A percentile compares a stretch with the other conserved stretches of the same genome.
Evolutionary conservation across 2,113 vertebrate genomes (phyloP).

Genomic region (Madoqua kirkii): DNA sequence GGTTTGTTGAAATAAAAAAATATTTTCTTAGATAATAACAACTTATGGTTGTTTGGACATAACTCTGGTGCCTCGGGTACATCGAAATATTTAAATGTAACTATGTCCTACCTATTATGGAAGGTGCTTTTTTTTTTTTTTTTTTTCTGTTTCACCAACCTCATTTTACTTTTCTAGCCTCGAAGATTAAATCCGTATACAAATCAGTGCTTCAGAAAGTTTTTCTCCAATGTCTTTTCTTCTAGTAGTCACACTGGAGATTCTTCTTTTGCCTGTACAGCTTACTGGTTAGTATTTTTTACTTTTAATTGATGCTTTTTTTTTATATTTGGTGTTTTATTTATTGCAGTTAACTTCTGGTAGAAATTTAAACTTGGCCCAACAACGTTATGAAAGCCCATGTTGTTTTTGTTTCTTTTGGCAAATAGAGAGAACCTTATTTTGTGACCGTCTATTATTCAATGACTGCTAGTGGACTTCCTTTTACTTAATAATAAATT

Average conservation of each 20-base stretch:
- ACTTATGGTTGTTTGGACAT: background rate
- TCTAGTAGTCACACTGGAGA: constrained; percentile 70
- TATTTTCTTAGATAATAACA: background rate
- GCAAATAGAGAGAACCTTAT: background rate
- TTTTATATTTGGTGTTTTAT: background rate
- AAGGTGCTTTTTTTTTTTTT: constrained; percentile 1
- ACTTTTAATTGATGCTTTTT: constrained; percentile 7
- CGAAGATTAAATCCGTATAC: constrained; percentile 76
- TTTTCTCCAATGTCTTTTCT: constrained; percentile 66
- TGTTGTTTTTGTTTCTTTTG: background rate
- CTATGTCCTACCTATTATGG: background rate
- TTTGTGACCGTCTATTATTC: background rate
- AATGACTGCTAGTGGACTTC: background rate
- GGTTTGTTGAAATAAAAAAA: constrained; percentile 81
- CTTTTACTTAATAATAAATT: background rate
- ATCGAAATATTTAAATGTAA: background rate
- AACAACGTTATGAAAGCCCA: background rate
- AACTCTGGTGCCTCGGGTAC: background rate
- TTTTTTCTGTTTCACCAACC: constrained; percentile 41
- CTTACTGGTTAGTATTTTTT: constrained; percentile 79
- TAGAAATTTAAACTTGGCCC: constrained; percentile 32
- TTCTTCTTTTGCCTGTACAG: constrained; percentile 68
- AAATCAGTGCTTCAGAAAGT: constrained; percentile 72
- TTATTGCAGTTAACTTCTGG: constrained; percentile 27
- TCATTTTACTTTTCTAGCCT: constrained; percentile 74